These are phyloP conservation scores for Cranoglanis bouderius DNA, from an alignment of 2,113 vertebrate species.

Conservation along the genomic window DNA sequence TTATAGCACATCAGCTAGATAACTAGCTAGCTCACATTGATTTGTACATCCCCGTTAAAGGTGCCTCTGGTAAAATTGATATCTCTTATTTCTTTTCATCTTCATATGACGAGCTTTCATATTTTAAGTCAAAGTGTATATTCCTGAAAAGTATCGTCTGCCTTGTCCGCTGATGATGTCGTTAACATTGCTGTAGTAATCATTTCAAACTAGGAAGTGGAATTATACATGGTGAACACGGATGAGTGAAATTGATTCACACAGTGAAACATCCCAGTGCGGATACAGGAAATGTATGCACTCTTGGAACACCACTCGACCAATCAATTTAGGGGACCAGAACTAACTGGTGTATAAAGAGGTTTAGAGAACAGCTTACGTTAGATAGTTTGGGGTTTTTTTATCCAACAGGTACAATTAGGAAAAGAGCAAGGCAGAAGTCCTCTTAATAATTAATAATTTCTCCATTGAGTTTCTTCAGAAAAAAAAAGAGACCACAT, in stretches of 20 bases:
- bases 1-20: not conserved
- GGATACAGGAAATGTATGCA: not conserved
- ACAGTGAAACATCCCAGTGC: not conserved
- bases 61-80: not conserved
- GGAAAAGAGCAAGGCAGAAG: not conserved
- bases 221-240: not conserved
- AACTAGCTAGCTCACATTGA: not conserved
- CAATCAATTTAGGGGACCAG: not conserved
- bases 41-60: not conserved
- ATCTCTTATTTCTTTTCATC: not conserved
- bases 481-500: not conserved
- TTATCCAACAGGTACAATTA: not conserved
- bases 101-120: not conserved
- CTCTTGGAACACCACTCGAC: not conserved
- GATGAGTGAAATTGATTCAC: not conserved
- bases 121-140: not conserved
- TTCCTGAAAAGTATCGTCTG: not conserved
- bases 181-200: not conserved
- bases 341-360: not conserved
- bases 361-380: not conserved
- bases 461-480: not conserved
- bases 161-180: not conserved
- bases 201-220: not conserved
- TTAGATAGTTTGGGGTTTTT: not conserved
- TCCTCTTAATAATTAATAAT: not conserved